These are phyloP conservation scores for Megamerina dolium DNA, from an alignment of 2,888 invertebrate species.

Conservation along the genomic window DNA sequence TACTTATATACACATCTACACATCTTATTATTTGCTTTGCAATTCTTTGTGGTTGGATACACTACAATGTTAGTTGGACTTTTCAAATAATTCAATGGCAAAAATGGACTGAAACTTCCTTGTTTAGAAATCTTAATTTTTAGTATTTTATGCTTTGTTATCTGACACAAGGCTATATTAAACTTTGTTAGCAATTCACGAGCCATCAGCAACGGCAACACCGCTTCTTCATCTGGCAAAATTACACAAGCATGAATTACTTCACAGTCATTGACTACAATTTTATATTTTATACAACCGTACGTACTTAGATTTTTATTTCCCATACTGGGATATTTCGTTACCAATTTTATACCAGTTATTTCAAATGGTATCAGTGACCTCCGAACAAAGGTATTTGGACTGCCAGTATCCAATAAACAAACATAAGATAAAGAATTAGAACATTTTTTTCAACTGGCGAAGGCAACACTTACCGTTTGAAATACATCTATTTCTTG, in stretches of 20 bases:
- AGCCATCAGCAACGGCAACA: background rate
- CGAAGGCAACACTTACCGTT: background rate
- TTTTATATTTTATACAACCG: conserved; percentile 1
- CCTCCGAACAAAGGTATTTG: background rate
- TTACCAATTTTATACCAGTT: too few species aligned
- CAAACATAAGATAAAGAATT: conserved; percentile 1
- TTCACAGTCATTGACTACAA: background rate
- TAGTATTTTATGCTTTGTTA: too few species aligned
- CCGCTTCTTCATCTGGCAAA: conserved; percentile 6
- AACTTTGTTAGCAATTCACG: conserved; percentile 1
- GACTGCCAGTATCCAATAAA: conserved; percentile 5
- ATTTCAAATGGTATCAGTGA: too few species aligned
- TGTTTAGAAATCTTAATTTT: too few species aligned
- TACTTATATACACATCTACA: too few species aligned
- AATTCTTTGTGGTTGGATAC: too few species aligned
- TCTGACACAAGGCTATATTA: conserved; percentile 3
- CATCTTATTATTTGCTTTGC: too few species aligned
- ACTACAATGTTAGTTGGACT: too few species aligned
- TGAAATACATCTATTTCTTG: background rate
- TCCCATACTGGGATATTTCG: conserved; percentile 2
- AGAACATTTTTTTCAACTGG: background rate
- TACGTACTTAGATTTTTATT: conserved; percentile 1
- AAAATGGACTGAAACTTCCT: too few species aligned
- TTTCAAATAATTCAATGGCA: too few species aligned
- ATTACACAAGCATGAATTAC: background rate